A percentile compares a stretch with the other conserved stretches of the same genome.
Conservation (phyloP, 2,113 vertebrate genomes). For the Psophia crepitans region DNA sequence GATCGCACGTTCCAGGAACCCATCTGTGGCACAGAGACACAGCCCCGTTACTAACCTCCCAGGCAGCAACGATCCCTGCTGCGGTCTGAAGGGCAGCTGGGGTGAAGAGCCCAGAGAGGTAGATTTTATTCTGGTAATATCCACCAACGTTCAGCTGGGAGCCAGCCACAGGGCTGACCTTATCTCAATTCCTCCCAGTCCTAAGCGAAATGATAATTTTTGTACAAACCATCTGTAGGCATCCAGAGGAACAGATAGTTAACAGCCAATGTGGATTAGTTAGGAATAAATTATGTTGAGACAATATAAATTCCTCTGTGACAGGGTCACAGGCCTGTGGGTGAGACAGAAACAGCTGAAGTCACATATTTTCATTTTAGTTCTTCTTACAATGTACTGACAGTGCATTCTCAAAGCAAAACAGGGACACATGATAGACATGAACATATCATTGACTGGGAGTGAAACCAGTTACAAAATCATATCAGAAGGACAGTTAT, state of each 20-base stretch:
- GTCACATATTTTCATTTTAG: slow-evolving; percentile 10
- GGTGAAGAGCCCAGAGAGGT: background rate
- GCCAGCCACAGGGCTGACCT: background rate
- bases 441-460: background rate
- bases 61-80: background rate
- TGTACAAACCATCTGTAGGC: background rate
- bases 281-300: slow-evolving; percentile 25
- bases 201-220: background rate
- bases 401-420: background rate
- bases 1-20: background rate
- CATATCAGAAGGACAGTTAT: background rate
- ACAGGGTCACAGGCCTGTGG: background rate
- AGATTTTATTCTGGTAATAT: background rate
- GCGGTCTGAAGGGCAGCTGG: background rate
- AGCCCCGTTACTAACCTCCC: background rate
- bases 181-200: background rate
- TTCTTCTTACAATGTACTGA: background rate
- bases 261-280: background rate
- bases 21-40: background rate
- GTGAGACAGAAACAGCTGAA: background rate
- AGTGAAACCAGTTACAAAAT: background rate
- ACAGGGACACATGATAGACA: background rate
- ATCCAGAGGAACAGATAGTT: background rate
- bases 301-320: background rate
- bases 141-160: background rate